A percentile compares a stretch with the other conserved stretches of the same genome.
Conservation (phyloP, 2,113 vertebrate species). For the Lipophrys pholis region DNA sequence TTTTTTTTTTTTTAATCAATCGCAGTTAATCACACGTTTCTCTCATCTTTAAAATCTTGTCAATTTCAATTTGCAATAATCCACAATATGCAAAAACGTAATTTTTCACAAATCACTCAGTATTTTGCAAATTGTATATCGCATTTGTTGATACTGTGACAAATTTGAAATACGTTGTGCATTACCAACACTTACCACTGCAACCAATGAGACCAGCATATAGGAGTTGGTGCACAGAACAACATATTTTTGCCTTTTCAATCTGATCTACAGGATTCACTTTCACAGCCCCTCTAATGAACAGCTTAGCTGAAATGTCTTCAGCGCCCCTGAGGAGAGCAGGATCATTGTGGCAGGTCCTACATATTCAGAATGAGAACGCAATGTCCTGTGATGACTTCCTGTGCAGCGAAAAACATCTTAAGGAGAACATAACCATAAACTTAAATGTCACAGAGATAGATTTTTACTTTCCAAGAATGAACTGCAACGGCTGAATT, state of each 20-base stretch:
- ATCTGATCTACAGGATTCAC: neutral
- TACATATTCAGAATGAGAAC: constrained; percentile 39
- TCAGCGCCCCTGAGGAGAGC: constrained; percentile 5
- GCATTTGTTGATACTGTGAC: too few relatives aligned
- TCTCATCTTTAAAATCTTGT: too few relatives aligned
- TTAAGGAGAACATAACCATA: neutral
- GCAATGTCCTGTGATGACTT: constrained; percentile 29
- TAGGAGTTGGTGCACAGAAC: constrained; percentile 7
- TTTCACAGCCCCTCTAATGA: constrained; percentile 11
- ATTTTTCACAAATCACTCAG: too few relatives aligned
- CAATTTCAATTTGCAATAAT: too few relatives aligned
- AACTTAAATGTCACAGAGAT: neutral
- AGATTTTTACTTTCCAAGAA: neutral
- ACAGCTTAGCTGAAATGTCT: neutral
- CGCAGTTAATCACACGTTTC: too few relatives aligned
- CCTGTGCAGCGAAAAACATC: neutral
- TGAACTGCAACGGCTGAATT: neutral
- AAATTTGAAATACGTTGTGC: too few relatives aligned
- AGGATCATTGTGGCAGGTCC: constrained; percentile 18
- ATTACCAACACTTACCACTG: neutral
- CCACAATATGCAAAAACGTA: too few relatives aligned
- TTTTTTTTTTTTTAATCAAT: too few relatives aligned
- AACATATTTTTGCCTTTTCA: neutral
- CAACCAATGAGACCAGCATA: neutral
- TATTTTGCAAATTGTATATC: too few relatives aligned